Evolutionary conservation across 2,888 invertebrate genomes (phyloP).

Genomic region (Caenorhabditis uteleia): DNA sequence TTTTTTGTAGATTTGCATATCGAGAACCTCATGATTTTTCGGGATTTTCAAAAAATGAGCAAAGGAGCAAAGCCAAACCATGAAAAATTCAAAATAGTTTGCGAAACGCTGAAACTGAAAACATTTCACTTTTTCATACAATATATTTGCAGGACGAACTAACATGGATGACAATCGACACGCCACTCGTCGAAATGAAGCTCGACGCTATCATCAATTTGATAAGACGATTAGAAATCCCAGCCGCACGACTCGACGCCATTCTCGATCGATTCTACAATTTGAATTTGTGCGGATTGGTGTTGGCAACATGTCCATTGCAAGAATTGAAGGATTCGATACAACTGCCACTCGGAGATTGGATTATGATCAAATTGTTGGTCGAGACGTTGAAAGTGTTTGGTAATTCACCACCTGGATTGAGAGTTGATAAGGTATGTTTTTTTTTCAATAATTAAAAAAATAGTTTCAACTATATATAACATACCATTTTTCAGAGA

Average conservation of each 20-base stretch:
- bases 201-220: slow-evolving; percentile 53
- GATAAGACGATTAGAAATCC: slow-evolving; percentile 53
- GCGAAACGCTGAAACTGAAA: too few species aligned
- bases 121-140: not conserved
- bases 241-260: slow-evolving; percentile 37
- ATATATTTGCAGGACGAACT: slow-evolving; percentile 44
- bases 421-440: slow-evolving; percentile 32
- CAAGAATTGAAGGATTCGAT: slow-evolving; percentile 66
- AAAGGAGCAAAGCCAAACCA: too few species aligned
- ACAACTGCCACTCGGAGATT: slow-evolving; percentile 66
- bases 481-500: slow-evolving; percentile 9
- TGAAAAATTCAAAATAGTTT: too few species aligned
- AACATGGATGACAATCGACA: slow-evolving; percentile 49
- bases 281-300: slow-evolving; percentile 66
- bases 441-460: not conserved
- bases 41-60: too few species aligned
- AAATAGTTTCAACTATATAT: not conserved
- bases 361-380: slow-evolving; percentile 66
- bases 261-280: slow-evolving; percentile 40
- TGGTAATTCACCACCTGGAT: slow-evolving; percentile 45
- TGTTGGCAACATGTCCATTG: slow-evolving; percentile 71
- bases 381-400: slow-evolving; percentile 64
- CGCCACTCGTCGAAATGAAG: slow-evolving; percentile 56
- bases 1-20: too few species aligned
- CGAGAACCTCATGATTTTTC: too few species aligned